These are phyloP conservation scores for Drosophila pseudotakahashii DNA, from an alignment of 2,888 invertebrate species.

Conservation along the genomic window DNA sequence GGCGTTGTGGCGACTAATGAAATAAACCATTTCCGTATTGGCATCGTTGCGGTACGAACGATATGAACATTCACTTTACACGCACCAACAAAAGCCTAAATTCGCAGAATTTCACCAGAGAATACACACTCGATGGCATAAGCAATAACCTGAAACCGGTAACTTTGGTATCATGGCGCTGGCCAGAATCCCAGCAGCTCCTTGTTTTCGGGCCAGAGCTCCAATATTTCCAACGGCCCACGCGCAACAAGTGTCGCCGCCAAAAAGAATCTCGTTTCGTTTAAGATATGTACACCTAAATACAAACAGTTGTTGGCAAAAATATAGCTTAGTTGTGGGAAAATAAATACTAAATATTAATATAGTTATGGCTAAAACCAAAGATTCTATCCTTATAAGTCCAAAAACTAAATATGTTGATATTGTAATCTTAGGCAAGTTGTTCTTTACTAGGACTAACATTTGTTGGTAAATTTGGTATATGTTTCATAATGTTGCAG, in stretches of 20 bases:
- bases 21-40: constrained; percentile 41
- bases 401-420: no score
- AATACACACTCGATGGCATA: constrained; percentile 2
- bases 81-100: constrained; percentile 26
- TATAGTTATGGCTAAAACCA: no score
- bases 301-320: background rate
- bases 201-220: constrained; percentile 28
- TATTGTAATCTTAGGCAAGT: no score
- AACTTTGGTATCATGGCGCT: constrained; percentile 13
- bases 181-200: constrained; percentile 23
- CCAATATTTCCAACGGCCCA: constrained; percentile 44
- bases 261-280: constrained; percentile 57
- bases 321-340: background rate
- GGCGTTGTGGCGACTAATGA: constrained; percentile 25
- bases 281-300: constrained; percentile 15
- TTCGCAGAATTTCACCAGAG: constrained; percentile 25
- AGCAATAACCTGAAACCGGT: constrained; percentile 33
- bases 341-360: no score
- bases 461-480: no score
- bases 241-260: constrained; percentile 65
- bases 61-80: constrained; percentile 20
- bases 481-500: no score
- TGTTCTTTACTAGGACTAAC: no score
- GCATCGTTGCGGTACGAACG: constrained; percentile 2
- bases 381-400: no score